Conservation (phyloP, 2,797 vertebrate genomes). For the Taenioides sp. region DNA sequence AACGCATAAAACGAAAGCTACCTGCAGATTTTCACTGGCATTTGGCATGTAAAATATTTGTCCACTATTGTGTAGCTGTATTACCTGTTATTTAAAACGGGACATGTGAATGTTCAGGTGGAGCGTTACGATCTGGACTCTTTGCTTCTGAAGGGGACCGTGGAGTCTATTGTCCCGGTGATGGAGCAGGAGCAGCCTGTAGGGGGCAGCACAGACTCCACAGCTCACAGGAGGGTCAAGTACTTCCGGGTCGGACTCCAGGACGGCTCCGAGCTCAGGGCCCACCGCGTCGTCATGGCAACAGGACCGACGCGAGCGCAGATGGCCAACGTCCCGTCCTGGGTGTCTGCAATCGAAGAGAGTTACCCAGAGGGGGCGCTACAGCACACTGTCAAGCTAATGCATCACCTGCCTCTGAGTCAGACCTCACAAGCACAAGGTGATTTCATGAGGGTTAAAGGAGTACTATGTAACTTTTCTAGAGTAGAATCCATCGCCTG, state of each 20-base stretch:
- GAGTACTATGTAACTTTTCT: too few species aligned
- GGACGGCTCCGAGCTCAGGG: conserved; percentile 61
- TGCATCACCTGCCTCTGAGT: conserved; percentile 63
- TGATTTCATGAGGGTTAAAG: conserved; percentile 14
- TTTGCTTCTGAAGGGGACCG: conserved; percentile 73
- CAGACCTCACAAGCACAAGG: conserved; percentile 33
- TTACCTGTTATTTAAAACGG: conserved; percentile 8
- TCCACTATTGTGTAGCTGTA: too few species aligned
- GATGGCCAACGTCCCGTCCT: conserved; percentile 79
- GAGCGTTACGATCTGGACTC: conserved; percentile 66
- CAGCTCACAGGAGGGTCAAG: conserved; percentile 44
- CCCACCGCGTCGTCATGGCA: conserved; percentile 71
- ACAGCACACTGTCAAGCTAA: conserved; percentile 78
- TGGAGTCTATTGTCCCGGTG: conserved; percentile 70
- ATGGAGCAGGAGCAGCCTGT: conserved; percentile 20
- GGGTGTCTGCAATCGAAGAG: conserved; percentile 73
- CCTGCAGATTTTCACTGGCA: too few species aligned
- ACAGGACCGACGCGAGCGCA: conserved; percentile 78
- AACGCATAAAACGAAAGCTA: too few species aligned
- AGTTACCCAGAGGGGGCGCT: conserved; percentile 75
- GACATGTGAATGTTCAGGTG: conserved; percentile 66
- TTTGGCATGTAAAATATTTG: too few species aligned
- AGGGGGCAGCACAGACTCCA: neutral
- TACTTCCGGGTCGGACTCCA: conserved; percentile 73
- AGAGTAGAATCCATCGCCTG: neutral